These are phyloP conservation scores for Diploscapter pachys DNA, from an alignment of 1,140 invertebrate species.

Conservation along the genomic window DNA sequence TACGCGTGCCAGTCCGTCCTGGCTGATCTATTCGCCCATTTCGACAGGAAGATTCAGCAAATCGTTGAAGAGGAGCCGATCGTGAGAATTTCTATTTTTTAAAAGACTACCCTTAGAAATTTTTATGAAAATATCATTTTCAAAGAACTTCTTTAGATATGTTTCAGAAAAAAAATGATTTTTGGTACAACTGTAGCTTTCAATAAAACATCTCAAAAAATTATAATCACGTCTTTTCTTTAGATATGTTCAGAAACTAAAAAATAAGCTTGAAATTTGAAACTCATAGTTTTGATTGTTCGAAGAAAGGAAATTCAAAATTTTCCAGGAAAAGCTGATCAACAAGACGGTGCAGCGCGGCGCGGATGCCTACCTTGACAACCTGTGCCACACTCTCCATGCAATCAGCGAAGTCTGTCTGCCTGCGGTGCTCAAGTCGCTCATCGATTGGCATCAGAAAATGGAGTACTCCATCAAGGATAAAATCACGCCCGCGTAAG, in stretches of 20 bases:
- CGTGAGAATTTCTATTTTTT: constrained; percentile 31
- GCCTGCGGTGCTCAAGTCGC: constrained; percentile 84
- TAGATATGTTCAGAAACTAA: background rate
- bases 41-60: constrained; percentile 47
- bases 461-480: constrained; percentile 50
- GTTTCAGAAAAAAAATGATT: no score
- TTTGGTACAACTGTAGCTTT: no score
- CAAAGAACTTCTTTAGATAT: constrained; percentile 6
- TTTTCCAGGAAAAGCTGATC: constrained; percentile 50
- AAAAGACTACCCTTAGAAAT: constrained; percentile 5
- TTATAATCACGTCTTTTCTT: no score
- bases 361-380: constrained; percentile 55
- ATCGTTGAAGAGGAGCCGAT: constrained; percentile 49
- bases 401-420: constrained; percentile 80
- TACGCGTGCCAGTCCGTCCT: constrained; percentile 24
- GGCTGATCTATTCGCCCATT: constrained; percentile 48
- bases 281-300: no score
- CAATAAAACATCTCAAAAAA: no score
- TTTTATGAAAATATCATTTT: constrained; percentile 9
- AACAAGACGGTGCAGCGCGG: constrained; percentile 52
- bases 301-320: no score
- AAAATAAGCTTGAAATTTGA: no score
- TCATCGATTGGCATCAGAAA: constrained; percentile 89
- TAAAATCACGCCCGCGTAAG: constrained; percentile 38
- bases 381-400: constrained; percentile 47